Base-by-base conservation (phyloP, 2,113 vertebrate species). In the Syngnathus scovelli region DNA sequence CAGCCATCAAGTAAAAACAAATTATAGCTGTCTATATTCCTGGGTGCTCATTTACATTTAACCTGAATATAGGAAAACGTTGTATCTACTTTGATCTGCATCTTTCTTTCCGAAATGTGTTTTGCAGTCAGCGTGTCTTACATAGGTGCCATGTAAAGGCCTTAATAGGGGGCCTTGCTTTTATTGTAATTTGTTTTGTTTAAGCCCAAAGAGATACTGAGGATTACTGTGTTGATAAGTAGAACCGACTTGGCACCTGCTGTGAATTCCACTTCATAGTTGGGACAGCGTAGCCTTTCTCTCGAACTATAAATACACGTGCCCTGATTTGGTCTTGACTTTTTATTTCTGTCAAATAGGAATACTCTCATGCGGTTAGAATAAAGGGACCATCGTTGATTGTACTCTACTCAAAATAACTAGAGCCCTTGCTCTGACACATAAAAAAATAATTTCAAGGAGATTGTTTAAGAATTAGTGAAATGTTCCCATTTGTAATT, bases 191-290 rank as follows among this genome's bases (percentile, higher is more conserved):
- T 68, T 61, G 77, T 71, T 83, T 76, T 79, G 68, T 48, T 66
- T 49, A 66, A 80, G 59, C 61, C 77, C 66, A 46, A 21, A 43
- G 62, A 74, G 61, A 72, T 67, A 56, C 39, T 71, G n/a, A 62
- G 48, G 43, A 64, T 62, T 39, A 46, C 66, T 72, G 66, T 37
- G 64, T 61, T 54, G 46, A 64, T 41, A 38, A 70, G 69, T 74
- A 67, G 78, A 23, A 67, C 78, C 68, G 41, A 73, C 66, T 62
- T 12, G 58, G 68, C 70, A 72, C 76, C 85, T 78, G 78, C 75
- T 81, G 84, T 78, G 78, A 86, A 70, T 65, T 72, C 70, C 69
- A 83, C 85, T 83, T 78, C 72, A 82, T 68, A n/a, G 51, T 44
- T 69, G 75, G 58, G 67, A 65, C 64, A 71, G 82, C 71, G 75